Evolutionary conservation across 2,797 vertebrate species (phyloP), one percentile per base, ranked within the genome.

Genomic region (Glossophaga mutica): DNA sequence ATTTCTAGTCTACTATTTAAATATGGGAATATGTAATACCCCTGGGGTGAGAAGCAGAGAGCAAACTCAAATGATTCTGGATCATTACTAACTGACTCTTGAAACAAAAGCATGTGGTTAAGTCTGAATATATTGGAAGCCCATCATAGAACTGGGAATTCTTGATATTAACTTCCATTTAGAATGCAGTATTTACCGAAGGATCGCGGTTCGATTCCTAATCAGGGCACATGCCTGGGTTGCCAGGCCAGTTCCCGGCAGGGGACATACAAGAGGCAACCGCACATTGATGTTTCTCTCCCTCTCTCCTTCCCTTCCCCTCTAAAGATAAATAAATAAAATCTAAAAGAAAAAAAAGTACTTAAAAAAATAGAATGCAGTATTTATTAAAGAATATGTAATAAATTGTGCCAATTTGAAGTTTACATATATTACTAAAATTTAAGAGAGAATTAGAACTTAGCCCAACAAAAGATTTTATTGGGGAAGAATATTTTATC

Each of bases 331-430:
- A n/a, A n/a, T n/a, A n/a, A n/a, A n/a, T n/a, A n/a, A n/a, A n/a
- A n/a, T n/a, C n/a, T n/a, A n/a, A n/a, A n/a, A n/a, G n/a, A n/a
- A n/a, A n/a, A n/a, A n/a, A n/a, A n/a, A n/a, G n/a, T n/a, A n/a
- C n/a, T n/a, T n/a, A n/a, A n/a, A n/a, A n/a, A n/a, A n/a, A n/a
- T n/a, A 50, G 16, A 68, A 82, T 78, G 59, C 39, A 90, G n/a
- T 73, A 71, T 73, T 74, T 42, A 59, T 29, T 46, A 83, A 95
- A 87, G 10, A 21, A 18, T 71, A 67, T 55, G 19, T 26, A 50
- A 70, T 70, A 78, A 92, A 96, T 68, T 73, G 42, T 71, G 55
- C 22, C 77, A 50, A 83, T 87, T 78, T 96, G 59, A 86, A 91
- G 85, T 29, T 73, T 92, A 62, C 3, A 9, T 34, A 14, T 55